phyloP scores from a whole-genome alignment of 2,113 vertebrate genomes.

The Daubentonia madagascariensis region DNA sequence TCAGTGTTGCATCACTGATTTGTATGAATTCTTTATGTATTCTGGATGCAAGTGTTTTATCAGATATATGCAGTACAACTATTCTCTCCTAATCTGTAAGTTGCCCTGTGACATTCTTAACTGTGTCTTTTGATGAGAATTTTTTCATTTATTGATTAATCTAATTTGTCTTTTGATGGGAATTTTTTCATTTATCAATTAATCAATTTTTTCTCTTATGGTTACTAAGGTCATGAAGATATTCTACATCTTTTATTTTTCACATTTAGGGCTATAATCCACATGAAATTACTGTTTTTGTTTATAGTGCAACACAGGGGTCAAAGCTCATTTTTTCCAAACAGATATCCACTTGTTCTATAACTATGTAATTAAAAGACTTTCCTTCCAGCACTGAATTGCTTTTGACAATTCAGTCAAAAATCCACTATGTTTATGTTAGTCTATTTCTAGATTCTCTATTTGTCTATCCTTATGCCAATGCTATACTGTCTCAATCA shows the following conservation, averaged over 20 bases:
- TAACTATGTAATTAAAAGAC: background rate
- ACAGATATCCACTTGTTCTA: background rate
- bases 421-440: background rate
- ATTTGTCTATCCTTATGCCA: background rate
- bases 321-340: background rate
- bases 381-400: background rate
- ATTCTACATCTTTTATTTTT: background rate
- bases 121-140: background rate
- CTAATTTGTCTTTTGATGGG: background rate
- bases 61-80: background rate
- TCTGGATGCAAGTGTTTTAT: background rate
- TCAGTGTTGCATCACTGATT: background rate
- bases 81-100: background rate
- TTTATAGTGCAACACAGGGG: background rate
- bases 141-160: background rate
- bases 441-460: background rate
- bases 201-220: background rate
- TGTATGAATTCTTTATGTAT: background rate
- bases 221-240: background rate
- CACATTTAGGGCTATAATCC: background rate
- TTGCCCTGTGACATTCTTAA: background rate
- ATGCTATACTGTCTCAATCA: background rate
- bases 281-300: background rate
- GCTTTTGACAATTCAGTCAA: background rate
- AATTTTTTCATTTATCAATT: background rate